Evolutionary conservation across 2,113 vertebrate genomes (phyloP).

Genomic region (Vidua chalybeata): DNA sequence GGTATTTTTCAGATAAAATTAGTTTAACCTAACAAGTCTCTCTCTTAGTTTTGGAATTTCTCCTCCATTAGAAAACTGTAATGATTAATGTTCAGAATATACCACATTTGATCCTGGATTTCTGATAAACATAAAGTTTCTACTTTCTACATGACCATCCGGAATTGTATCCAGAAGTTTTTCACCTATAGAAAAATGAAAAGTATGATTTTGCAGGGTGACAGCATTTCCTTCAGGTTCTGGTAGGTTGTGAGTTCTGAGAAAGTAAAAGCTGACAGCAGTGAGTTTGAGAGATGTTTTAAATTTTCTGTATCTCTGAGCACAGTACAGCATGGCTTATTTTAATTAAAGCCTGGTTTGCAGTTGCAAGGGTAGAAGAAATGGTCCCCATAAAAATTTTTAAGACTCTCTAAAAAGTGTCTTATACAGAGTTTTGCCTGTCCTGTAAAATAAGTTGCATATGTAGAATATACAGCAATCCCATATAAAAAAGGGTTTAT

Average conservation of each 20-base stretch:
- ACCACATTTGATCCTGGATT: neutral
- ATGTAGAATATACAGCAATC: conserved; percentile 15
- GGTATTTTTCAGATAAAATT: neutral
- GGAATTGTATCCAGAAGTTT: neutral
- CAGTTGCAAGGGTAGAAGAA: conserved; percentile 10
- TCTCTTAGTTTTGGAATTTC: neutral
- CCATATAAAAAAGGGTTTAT: conserved; percentile 24
- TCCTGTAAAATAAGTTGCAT: conserved; percentile 33
- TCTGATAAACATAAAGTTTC: neutral
- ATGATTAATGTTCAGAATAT: neutral
- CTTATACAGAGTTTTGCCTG: neutral
- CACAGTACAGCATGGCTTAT: neutral
- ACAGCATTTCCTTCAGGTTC: neutral
- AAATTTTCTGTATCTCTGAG: neutral
- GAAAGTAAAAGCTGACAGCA: neutral
- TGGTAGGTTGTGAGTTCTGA: neutral
- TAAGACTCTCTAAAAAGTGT: conserved; percentile 28
- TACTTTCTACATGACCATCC: too few relatives aligned
- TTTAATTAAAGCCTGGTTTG: conserved; percentile 50
- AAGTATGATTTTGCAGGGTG: neutral
- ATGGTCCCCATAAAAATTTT: conserved; percentile 16
- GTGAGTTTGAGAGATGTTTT: neutral
- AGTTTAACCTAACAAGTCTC: neutral
- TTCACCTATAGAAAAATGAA: neutral
- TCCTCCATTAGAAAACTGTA: neutral